Conservation (phyloP, 2,113 vertebrate genomes). For the Pseudorhombus dupliciocellatus region DNA sequence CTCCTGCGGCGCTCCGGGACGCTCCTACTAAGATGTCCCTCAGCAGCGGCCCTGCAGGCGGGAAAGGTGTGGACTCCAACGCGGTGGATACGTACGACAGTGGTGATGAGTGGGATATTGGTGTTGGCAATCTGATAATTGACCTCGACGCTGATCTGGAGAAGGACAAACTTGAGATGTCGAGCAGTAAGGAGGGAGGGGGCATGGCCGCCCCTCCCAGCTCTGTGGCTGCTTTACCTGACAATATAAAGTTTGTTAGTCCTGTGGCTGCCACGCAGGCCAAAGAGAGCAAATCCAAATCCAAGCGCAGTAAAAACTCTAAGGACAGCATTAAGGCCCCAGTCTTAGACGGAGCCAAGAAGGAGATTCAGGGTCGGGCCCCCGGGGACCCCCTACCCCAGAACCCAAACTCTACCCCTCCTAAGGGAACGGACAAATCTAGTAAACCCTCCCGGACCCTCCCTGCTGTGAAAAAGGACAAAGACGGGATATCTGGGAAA, state of each 20-base stretch:
- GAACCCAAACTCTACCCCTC: conserved; percentile 67
- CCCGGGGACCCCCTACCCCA: conserved; percentile 59
- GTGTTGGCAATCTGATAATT: conserved; percentile 98
- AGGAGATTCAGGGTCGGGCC: conserved; percentile 85
- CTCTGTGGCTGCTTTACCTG: conserved; percentile 90
- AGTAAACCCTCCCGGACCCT: conserved; percentile 86
- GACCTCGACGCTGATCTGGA: conserved; percentile 98
- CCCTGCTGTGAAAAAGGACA: conserved; percentile 91
- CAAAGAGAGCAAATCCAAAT: conserved; percentile 97
- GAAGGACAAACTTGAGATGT: conserved; percentile 99
- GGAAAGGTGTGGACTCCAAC: conserved; percentile 98
- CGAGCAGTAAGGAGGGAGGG: conserved; percentile 93
- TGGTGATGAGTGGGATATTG: conserved; percentile 99
- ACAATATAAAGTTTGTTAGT: conserved; percentile 97
- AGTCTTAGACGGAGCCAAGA: conserved; percentile 87
- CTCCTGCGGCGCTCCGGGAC: conserved; percentile 81
- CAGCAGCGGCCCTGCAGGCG: conserved; percentile 98
- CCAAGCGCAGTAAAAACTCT: conserved; percentile 94
- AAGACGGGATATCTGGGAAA: conserved; percentile 88
- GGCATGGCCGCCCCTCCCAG: conserved; percentile 86
- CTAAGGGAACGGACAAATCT: conserved; percentile 89
- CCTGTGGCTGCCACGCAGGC: conserved; percentile 88
- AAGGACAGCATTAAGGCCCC: conserved; percentile 89
- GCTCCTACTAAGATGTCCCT: conserved; percentile 99
- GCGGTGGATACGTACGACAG: conserved; percentile 97